These are phyloP conservation scores for Sylvilagus bachmani DNA, from an alignment of 2,113 vertebrate genomes.

Conservation along the genomic window DNA sequence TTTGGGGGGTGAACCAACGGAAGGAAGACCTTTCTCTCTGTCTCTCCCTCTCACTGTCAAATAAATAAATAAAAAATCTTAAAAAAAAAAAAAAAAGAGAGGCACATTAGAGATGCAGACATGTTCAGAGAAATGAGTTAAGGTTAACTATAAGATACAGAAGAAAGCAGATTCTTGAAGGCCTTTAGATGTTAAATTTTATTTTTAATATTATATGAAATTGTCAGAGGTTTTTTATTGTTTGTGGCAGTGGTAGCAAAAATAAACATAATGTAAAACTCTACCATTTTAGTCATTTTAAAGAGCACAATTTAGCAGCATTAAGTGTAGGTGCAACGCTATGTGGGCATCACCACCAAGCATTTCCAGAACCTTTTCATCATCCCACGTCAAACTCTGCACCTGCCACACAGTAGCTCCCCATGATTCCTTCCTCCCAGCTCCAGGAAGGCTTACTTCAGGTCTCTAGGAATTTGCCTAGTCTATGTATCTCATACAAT, in stretches of 20 bases:
- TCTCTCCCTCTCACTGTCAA: no score
- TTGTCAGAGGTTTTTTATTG: neutral
- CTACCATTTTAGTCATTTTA: conserved; percentile 13
- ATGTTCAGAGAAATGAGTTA: conserved; percentile 12
- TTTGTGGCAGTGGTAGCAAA: neutral
- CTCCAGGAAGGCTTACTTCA: neutral
- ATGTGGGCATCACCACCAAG: neutral
- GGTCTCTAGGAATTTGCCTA: conserved; percentile 10
- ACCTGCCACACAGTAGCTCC: neutral
- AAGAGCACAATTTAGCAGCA: neutral
- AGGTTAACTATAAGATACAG: neutral
- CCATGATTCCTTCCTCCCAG: neutral
- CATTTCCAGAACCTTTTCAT: neutral
- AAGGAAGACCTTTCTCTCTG: no score
- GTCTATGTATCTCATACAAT: neutral
- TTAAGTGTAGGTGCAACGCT: neutral
- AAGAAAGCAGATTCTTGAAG: neutral
- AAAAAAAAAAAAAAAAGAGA: no score
- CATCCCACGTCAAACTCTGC: neutral
- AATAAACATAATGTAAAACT: neutral
- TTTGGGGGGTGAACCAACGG: no score
- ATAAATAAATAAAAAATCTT: no score
- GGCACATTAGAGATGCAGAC: neutral
- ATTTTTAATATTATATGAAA: conserved; percentile 14
- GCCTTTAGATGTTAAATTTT: conserved; percentile 39